A percentile compares a stretch with the other conserved stretches of the same genome.
Conservation (phyloP, 2,888 invertebrate genomes). For the Caenorhabditis sulstoni region DNA sequence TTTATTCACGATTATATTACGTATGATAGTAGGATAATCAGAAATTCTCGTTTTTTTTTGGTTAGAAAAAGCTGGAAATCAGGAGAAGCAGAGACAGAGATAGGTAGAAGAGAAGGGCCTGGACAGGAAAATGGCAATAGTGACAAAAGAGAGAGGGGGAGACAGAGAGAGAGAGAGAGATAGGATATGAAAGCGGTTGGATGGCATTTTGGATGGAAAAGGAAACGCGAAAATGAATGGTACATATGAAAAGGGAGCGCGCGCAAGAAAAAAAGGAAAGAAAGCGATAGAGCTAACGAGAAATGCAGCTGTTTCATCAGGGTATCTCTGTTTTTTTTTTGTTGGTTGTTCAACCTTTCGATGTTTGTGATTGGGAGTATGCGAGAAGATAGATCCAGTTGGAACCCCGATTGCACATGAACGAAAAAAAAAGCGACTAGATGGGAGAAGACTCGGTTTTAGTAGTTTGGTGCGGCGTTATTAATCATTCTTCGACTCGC, state of each 20-base stretch:
- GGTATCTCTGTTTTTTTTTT: background rate
- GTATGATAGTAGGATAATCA: background rate
- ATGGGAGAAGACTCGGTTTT: background rate
- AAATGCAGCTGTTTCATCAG: constrained; percentile 29
- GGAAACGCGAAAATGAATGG: constrained; percentile 22
- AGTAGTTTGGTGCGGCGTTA: background rate
- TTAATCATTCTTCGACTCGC: no score
- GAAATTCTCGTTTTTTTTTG: background rate
- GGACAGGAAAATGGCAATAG: constrained; percentile 34
- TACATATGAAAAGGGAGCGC: constrained; percentile 42
- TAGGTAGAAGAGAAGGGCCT: constrained; percentile 24
- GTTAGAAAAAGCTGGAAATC: background rate
- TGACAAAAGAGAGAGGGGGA: no score
- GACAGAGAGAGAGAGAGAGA: background rate
- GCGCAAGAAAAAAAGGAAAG: background rate
- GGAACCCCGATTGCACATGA: constrained; percentile 18
- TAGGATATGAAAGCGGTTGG: constrained; percentile 36
- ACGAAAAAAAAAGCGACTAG: constrained; percentile 15
- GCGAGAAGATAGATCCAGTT: background rate
- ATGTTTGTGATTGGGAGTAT: background rate
- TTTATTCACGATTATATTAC: constrained; percentile 14
- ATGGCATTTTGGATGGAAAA: constrained; percentile 3
- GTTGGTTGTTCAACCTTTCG: background rate
- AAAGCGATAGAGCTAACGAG: background rate
- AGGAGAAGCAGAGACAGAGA: constrained; percentile 21